Base-by-base conservation (phyloP, 2,888 invertebrate genomes). In the Entomobrya proxima region DNA sequence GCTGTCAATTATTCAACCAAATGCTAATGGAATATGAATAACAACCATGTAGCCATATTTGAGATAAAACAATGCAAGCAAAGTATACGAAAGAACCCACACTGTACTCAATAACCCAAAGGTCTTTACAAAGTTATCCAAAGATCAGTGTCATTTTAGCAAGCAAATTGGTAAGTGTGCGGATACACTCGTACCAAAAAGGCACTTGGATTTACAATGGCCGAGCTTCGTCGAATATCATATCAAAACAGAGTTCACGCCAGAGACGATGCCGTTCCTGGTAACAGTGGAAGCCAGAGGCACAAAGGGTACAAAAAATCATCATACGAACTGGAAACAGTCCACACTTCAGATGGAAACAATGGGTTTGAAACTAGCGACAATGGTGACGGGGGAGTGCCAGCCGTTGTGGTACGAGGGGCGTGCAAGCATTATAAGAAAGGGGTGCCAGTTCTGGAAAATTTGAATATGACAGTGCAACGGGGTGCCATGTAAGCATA, bases 401-500 rank as follows among this genome's bases (percentile, higher is more conserved):
- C 40, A n/a, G 67, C 37, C 1, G 67, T 67, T 3, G 74, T 81
- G 3, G 32, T 81, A 7, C 74, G 81, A 1, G 47, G 61, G 30
- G 81, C 74, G 0, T 24, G 9, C 0, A 74, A 69, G 27, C 32
- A 32, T 32, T 81, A 81, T 61, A 74, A 40, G 11, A 81, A 74
- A 11, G 77, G 67, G 15, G 80, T 44, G 2, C 80, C 80, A 6
- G 80, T 86, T 5, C 61, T 86, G 3, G 21, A 86, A 30, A 55
- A 79, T 40, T 67, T 86, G 13, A 77, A 69, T 35, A 86, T 86
- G 81, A 82, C 86, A 7, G 81, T 86, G 18, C n/a, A 44, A 30
- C 64, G 40, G 6, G 86, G 86, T n/a, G 55, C 86, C 2, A 86
- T 86, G 86, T 86, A 61, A 81, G 80, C 18, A 24, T 24, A 55